Conservation (phyloP, 2,113 vertebrate species). For the Dunckerocampus dactyliophorus region DNA sequence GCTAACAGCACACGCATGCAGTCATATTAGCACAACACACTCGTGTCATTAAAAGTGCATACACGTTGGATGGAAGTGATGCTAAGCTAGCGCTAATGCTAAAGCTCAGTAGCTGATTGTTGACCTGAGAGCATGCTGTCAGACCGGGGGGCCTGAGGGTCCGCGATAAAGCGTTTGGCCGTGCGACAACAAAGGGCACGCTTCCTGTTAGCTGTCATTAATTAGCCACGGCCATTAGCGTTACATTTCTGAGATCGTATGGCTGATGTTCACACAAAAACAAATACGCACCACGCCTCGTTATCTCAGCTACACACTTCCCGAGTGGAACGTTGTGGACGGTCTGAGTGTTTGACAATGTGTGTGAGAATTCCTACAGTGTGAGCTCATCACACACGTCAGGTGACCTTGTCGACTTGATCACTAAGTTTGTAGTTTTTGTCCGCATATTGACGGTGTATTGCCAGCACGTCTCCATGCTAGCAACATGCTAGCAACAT, state of each 20-base stretch:
- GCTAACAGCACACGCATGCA: no score
- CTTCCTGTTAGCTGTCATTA: not conserved
- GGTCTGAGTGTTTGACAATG: not conserved
- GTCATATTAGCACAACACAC: no score
- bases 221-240: not conserved
- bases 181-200: not conserved
- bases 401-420: no score
- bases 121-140: constrained; percentile 1
- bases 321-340: not conserved
- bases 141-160: not conserved
- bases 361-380: constrained; percentile 5
- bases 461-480: no score
- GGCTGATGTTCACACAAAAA: not conserved
- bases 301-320: constrained; percentile 6
- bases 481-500: no score
- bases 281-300: not conserved
- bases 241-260: no score
- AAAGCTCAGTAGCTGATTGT: constrained; percentile 30
- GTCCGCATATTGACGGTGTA: no score
- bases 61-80: no score
- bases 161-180: not conserved
- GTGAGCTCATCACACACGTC: not conserved
- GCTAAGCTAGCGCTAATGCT: no score
- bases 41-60: no score
- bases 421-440: no score